These are phyloP conservation scores for Podotricha telesiphe DNA, from an alignment of 2,888 invertebrate genomes.

Conservation along the genomic window DNA sequence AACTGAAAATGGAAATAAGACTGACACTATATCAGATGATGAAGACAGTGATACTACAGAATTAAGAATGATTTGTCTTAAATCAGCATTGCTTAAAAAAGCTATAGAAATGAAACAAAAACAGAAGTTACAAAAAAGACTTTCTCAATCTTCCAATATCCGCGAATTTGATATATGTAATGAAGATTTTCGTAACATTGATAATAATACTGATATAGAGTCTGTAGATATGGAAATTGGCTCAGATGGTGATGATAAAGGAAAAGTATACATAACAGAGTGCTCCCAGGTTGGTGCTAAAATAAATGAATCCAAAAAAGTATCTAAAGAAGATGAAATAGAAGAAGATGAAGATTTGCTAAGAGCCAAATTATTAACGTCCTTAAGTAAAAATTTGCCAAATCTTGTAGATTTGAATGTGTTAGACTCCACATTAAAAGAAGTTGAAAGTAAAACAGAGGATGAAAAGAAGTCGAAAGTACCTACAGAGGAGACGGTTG, in stretches of 20 bases:
- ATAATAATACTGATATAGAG: constrained; percentile 77
- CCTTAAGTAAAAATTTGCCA: constrained; percentile 83
- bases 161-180: constrained; percentile 56
- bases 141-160: constrained; percentile 64
- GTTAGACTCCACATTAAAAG: constrained; percentile 50
- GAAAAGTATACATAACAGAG: constrained; percentile 55
- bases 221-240: constrained; percentile 82
- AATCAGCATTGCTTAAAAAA: constrained; percentile 87
- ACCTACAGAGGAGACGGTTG: constrained; percentile 1
- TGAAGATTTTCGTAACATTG: constrained; percentile 48
- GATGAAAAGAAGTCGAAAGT: neutral
- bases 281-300: constrained; percentile 37
- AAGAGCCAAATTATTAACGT: constrained; percentile 83
- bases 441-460: constrained; percentile 40
- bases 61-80: constrained; percentile 86
- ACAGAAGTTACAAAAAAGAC: constrained; percentile 66
- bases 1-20: constrained; percentile 48
- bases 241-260: constrained; percentile 72
- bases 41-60: constrained; percentile 85
- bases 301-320: constrained; percentile 40
- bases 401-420: constrained; percentile 61
- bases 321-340: constrained; percentile 60
- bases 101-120: constrained; percentile 83
- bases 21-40: constrained; percentile 65
- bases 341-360: constrained; percentile 86